Evolutionary conservation across 2,113 vertebrate genomes (phyloP), one percentile per base, ranked within the genome.

Genomic region (Accipiter cooperii): DNA sequence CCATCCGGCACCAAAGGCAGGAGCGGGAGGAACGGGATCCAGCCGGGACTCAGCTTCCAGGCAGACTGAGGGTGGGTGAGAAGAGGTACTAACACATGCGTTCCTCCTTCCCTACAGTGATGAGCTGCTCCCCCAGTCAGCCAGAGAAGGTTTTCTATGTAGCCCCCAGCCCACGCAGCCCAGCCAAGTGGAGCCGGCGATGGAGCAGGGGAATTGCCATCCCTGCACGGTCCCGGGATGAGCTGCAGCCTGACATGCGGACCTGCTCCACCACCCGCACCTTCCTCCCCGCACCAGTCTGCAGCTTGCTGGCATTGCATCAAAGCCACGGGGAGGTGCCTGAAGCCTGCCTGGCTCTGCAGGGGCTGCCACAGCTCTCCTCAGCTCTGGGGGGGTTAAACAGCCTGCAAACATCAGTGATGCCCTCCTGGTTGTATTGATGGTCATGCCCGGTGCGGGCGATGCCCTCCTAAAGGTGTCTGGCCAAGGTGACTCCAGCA

Each of bases 201-300:
- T 34, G 60, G 49, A 65, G 28, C 33, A 2, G 51, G 14, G 28
- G 40, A 46, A 33, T 26, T 5, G 3, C 69, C 5, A 0, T 36
- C 47, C 38, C 38, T 4, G 4, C 12, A 3, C 6, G 2, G 10
- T 28, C 29, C 81, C 22, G 20, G 36, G 57, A 36, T 4, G 16
- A 19, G 36, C 54, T 10, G n/a, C 44, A 49, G 78, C 38, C 38
- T 9, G 3, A 7, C 2, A 1, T 11, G 28, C 4, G 4, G 13
- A 21, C 25, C 74, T 5, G 5, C 25, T 76, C 55, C 4, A 2
- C 17, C 4, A 3, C 36, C 29, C 6, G 2, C 6, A 3, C 36
- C 63, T 36, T 33, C 65, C n/a, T 47, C 52, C 64, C 34, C 13
- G 4, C 52, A 8, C 2, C 0, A 8, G 28, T 47, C 68, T 12